Conservation (phyloP, 2,113 vertebrate genomes). For the Archocentrus centrarchus region DNA sequence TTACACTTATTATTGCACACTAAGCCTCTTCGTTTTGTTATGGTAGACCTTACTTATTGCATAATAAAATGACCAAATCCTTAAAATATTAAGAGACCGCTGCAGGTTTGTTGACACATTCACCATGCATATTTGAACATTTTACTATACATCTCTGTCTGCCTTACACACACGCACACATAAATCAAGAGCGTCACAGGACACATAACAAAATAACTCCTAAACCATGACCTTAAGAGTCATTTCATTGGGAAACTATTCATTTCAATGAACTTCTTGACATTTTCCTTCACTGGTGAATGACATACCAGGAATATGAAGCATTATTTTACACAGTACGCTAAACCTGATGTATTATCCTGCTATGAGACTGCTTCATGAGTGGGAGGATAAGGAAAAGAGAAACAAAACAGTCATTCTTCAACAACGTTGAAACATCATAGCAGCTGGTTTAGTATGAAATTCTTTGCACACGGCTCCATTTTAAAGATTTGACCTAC, state of each 20-base stretch:
- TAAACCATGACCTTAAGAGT: conserved; percentile 4
- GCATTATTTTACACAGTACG: conserved; percentile 37
- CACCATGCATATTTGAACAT: conserved; percentile 3
- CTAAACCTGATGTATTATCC: conserved; percentile 41
- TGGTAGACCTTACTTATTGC: neutral
- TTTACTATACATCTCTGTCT: conserved; percentile 2
- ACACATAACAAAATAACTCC: neutral
- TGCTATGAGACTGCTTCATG: conserved; percentile 28
- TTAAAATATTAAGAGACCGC: neutral
- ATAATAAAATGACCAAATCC: conserved; percentile 6
- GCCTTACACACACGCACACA: neutral
- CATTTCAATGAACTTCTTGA: conserved; percentile 11
- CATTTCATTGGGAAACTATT: neutral
- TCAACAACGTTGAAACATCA: conserved; percentile 9
- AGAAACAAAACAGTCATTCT: conserved; percentile 16
- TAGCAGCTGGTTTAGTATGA: conserved; percentile 2
- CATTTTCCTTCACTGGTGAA: conserved; percentile 26
- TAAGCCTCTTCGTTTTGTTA: neutral
- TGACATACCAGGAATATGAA: conserved; percentile 22
- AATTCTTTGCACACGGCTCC: neutral
- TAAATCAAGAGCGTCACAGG: neutral
- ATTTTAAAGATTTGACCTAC: conserved; percentile 36
- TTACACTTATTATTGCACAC: neutral
- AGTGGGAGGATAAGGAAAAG: conserved; percentile 10
- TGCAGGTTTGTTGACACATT: neutral